Percentiles rank a stretch among this genome's conserved stretches.
phyloP scores from a whole-genome alignment of 2,113 vertebrate species.

The Mirounga angustirostris region DNA sequence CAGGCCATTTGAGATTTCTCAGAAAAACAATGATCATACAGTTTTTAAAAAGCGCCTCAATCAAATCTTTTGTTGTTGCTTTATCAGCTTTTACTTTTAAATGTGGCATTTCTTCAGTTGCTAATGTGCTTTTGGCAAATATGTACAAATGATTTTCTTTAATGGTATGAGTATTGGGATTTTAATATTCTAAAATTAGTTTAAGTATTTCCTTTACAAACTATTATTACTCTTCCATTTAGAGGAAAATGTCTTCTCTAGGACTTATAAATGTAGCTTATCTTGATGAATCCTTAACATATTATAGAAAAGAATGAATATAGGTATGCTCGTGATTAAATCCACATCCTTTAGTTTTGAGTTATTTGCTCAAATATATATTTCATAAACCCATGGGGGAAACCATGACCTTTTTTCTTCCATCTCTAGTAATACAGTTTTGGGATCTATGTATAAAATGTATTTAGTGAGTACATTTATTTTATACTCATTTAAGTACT shows the following conservation, averaged over 20 bases:
- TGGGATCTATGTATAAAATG: background rate
- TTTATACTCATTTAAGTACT: background rate
- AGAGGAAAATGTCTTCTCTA: background rate
- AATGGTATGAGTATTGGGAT: background rate
- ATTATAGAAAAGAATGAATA: background rate
- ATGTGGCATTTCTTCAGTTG: background rate
- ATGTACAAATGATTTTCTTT: slow-evolving; percentile 1
- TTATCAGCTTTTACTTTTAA: slow-evolving; percentile 30
- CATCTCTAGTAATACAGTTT: background rate
- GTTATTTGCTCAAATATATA: background rate
- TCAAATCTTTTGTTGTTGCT: slow-evolving; percentile 1
- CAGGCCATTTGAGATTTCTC: background rate
- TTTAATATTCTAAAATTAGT: slow-evolving; percentile 56
- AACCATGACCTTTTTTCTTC: background rate
- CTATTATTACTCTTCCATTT: background rate
- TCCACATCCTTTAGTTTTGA: background rate
- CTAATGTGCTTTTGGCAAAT: slow-evolving; percentile 62
- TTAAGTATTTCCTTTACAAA: slow-evolving; percentile 42
- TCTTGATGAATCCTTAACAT: background rate
- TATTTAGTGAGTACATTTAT: background rate
- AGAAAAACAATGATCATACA: background rate
- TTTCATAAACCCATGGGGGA: background rate
- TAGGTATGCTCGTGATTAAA: background rate
- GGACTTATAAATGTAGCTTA: background rate
- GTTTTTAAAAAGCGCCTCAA: slow-evolving; percentile 14